These are phyloP conservation scores for Bruchidius siliquastri DNA, from an alignment of 2,888 invertebrate genomes.

Conservation along the genomic window DNA sequence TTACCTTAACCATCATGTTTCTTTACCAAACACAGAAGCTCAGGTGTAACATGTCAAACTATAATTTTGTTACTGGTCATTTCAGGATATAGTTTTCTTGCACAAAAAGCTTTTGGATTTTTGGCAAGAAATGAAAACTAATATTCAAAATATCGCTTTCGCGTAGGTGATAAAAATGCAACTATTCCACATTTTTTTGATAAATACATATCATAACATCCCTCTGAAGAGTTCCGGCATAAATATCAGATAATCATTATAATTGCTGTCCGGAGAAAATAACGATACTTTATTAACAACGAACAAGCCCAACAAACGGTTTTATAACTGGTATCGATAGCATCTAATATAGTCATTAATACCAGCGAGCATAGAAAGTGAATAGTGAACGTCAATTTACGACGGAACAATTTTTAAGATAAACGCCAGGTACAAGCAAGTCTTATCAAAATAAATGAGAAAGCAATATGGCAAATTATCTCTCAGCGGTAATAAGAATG, in stretches of 20 bases:
- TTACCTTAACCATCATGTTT: too few species aligned
- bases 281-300: background rate
- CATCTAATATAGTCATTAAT: background rate
- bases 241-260: background rate
- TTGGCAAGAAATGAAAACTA: too few species aligned
- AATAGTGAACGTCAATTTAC: background rate
- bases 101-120: too few species aligned
- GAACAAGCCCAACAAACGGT: background rate
- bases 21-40: too few species aligned
- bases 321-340: background rate
- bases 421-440: background rate
- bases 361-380: background rate
- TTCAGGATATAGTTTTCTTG: too few species aligned
- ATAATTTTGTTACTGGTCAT: too few species aligned
- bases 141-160: too few species aligned
- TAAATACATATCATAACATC: background rate
- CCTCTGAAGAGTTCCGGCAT: background rate
- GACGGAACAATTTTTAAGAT: background rate
- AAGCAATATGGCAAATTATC: background rate
- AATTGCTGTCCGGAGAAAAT: background rate
- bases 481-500: background rate
- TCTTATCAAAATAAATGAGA: background rate
- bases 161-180: too few species aligned
- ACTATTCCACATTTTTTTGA: too few species aligned
- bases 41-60: too few species aligned